Base-by-base conservation (phyloP, 2,888 invertebrate genomes). In the Volucella zonaria region DNA sequence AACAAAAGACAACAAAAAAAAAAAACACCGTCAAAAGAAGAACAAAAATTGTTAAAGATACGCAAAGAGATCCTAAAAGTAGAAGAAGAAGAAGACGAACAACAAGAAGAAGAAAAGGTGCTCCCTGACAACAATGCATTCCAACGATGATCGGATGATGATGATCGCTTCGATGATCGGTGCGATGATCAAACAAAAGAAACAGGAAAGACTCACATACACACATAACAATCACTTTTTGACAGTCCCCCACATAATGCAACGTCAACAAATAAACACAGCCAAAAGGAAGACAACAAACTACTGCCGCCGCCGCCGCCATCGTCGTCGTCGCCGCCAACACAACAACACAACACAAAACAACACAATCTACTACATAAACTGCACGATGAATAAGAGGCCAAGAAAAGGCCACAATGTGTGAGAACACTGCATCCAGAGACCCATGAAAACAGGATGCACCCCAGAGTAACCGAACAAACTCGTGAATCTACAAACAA, bases 141-240 rank as follows among this genome's bases (percentile, higher is more conserved):
- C 80, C 81, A 62, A 67, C 64, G 76, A 81, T 85, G 81, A 85
- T 85, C 85, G 76, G 81, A 81, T 80, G 80, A 81, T 77, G 85
- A 81, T 85, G 85, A 85, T 85, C 85, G 76, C 81, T 85, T 14
- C 85, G 85, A 76, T 85, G 85, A 85, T 81, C 81, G 81, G 76
- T 76, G 56, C 85, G 80, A 81, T 76, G 68, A 80, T 76, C 85
- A 85, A 81, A 85, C 85, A 85, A 85, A 85, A 75, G 85, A 76
- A 31, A 85, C 81, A 73, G 68, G 76, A 73, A 76, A 79, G 54
- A 81, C 71, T 66, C 80, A 47, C 85, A 81, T 68, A 68, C 67
- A 76, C 76, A 81, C 81, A 68, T 81, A 76, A 76, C 73, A 85
- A 52, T 62, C 49, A 68, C 71, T 85, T 80, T 80, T 77, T 85